Evolutionary conservation across 2,113 vertebrate species (phyloP).

Genomic region (Lagopus muta): DNA sequence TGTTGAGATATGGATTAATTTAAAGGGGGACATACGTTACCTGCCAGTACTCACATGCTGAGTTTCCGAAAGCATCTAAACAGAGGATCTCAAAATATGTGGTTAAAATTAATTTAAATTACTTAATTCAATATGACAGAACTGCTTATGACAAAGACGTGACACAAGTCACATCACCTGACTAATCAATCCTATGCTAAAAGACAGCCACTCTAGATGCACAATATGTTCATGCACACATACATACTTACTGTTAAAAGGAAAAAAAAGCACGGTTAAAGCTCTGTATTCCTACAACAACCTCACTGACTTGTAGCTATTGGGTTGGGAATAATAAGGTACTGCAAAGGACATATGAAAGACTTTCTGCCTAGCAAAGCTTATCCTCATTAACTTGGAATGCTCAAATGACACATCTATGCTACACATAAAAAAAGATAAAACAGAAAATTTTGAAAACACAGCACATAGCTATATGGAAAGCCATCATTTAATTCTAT

Average conservation of each 20-base stretch:
- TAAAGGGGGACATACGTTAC: conserved; percentile 21
- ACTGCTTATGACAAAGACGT: conserved; percentile 9
- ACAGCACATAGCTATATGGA: not conserved
- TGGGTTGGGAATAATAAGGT: not conserved
- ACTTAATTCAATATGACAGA: conserved; percentile 36
- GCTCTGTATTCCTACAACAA: not conserved
- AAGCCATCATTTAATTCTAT: not conserved
- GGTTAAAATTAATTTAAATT: conserved; percentile 39
- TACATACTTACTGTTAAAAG: not conserved
- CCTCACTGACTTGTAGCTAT: not conserved
- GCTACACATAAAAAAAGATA: conserved; percentile 1
- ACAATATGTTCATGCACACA: not conserved
- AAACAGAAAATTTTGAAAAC: conserved; percentile 14
- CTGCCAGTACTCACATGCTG: conserved; percentile 40
- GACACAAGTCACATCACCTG: not conserved
- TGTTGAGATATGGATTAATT: conserved; percentile 27
- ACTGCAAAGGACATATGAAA: not conserved
- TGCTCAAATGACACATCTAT: not conserved
- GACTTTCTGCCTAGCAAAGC: not conserved
- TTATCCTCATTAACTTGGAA: not conserved
- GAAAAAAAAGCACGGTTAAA: not conserved
- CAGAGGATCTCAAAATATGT: conserved; percentile 57
- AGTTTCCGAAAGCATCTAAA: conserved; percentile 63
- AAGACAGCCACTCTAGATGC: not conserved
- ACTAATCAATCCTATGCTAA: conserved; percentile 22